phyloP scores from a whole-genome alignment of 2,888 invertebrate species.

The Rhagonycha fulva region DNA sequence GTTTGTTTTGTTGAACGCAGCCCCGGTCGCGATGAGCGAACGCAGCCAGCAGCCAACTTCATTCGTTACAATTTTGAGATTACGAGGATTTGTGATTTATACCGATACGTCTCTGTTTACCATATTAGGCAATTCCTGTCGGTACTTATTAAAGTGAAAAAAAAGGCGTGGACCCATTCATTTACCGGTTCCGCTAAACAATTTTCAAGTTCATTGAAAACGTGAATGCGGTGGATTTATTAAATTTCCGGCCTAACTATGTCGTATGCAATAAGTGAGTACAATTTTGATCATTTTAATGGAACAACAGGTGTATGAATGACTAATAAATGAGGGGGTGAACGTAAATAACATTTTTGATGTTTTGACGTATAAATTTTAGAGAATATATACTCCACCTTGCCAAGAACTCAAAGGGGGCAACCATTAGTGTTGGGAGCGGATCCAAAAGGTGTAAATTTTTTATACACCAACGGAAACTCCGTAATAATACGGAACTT shows the following conservation, averaged over 20 bases:
- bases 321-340: neutral
- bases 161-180: slow-evolving; percentile 23
- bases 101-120: slow-evolving; percentile 16
- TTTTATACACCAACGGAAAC: slow-evolving; percentile 96
- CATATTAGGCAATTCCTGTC: slow-evolving; percentile 29
- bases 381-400: slow-evolving; percentile 90
- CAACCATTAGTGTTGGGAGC: slow-evolving; percentile 92
- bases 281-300: neutral
- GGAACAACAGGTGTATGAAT: neutral
- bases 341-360: neutral
- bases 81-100: slow-evolving; percentile 13
- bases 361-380: slow-evolving; percentile 43
- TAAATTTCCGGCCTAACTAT: slow-evolving; percentile 19
- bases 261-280: slow-evolving; percentile 25
- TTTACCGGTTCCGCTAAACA: slow-evolving; percentile 13
- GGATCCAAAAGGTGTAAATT: slow-evolving; percentile 96
- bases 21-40: neutral
- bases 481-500: slow-evolving; percentile 97
- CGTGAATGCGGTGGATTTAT: slow-evolving; percentile 8
- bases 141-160: slow-evolving; percentile 3
- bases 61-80: slow-evolving; percentile 16
- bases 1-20: neutral
- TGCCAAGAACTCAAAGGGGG: slow-evolving; percentile 94
- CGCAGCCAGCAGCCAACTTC: neutral
- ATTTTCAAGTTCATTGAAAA: neutral